phyloP scores from a whole-genome alignment of 1,140 invertebrate genomes.

The Meloidogyne floridensis region DNA sequence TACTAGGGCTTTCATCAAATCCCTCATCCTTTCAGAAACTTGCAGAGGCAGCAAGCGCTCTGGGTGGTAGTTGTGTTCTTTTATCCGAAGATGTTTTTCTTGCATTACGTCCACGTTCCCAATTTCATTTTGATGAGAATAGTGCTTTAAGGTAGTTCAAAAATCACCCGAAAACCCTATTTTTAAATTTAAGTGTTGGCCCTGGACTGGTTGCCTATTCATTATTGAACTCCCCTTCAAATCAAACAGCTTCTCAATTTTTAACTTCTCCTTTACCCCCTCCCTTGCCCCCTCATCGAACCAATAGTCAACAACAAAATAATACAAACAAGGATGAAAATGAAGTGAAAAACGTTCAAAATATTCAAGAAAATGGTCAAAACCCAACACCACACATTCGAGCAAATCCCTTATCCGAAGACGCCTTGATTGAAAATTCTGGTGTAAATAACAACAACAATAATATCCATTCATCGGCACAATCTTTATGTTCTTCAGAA shows the following conservation, averaged over 20 bases:
- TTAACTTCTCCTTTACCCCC: background rate
- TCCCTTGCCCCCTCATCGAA: background rate
- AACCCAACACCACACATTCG: background rate
- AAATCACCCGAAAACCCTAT: slow-evolving; percentile 4
- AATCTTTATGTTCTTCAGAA: slow-evolving; percentile 64
- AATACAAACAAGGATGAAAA: background rate
- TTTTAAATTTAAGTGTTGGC: slow-evolving; percentile 37
- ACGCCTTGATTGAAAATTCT: background rate
- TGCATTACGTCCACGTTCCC: slow-evolving; percentile 56
- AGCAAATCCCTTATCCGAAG: slow-evolving; percentile 1
- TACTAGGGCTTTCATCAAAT: too few species aligned
- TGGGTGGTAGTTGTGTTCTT: slow-evolving; percentile 41
- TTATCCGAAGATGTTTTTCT: slow-evolving; percentile 64
- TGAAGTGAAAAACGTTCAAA: background rate
- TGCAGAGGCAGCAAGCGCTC: slow-evolving; percentile 47
- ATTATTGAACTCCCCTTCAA: background rate
- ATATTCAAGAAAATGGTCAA: background rate
- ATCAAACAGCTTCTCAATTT: background rate
- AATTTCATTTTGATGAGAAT: slow-evolving; percentile 56
- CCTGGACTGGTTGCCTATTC: slow-evolving; percentile 46
- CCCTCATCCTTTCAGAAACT: slow-evolving; percentile 31
- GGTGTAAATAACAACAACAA: background rate
- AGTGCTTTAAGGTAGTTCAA: slow-evolving; percentile 35
- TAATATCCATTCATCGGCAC: slow-evolving; percentile 58
- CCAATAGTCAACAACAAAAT: slow-evolving; percentile 4